These are phyloP conservation scores for Siniperca obscura DNA, from an alignment of 2,797 vertebrate genomes.

Conservation along the genomic window DNA sequence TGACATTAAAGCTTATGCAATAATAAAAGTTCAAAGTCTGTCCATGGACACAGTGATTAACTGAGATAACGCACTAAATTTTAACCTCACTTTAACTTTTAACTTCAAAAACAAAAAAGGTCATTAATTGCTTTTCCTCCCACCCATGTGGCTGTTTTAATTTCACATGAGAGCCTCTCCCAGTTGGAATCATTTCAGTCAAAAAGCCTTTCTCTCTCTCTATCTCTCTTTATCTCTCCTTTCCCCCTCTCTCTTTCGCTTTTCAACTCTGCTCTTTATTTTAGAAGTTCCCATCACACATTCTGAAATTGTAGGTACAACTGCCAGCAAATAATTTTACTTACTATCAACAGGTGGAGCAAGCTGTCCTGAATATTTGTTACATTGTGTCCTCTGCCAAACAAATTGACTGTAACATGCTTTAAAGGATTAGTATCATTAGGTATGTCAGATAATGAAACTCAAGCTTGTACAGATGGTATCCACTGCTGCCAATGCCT, in stretches of 20 bases:
- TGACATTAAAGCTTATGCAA: slow-evolving; percentile 30
- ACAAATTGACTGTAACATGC: slow-evolving; percentile 32
- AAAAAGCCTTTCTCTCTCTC: slow-evolving; percentile 13
- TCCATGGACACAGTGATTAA: slow-evolving; percentile 55
- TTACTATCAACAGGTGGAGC: slow-evolving; percentile 36
- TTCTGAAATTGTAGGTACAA: slow-evolving; percentile 6
- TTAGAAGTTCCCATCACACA: slow-evolving; percentile 16
- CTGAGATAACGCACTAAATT: slow-evolving; percentile 39
- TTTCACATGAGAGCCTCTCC: slow-evolving; percentile 57
- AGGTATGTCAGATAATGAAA: slow-evolving; percentile 54
- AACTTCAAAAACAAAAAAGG: slow-evolving; percentile 60
- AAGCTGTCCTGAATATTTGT: slow-evolving; percentile 6
- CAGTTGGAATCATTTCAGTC: slow-evolving; percentile 60
- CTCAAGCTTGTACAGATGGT: slow-evolving; percentile 40
- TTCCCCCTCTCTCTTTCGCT: background rate
- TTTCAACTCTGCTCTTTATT: background rate
- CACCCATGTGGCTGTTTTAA: slow-evolving; percentile 55
- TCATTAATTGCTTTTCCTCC: slow-evolving; percentile 65
- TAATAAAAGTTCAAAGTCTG: slow-evolving; percentile 51
- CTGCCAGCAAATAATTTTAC: background rate
- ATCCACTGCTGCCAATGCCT: slow-evolving; percentile 28
- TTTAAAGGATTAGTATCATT: slow-evolving; percentile 58
- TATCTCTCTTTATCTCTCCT: background rate
- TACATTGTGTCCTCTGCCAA: slow-evolving; percentile 12
- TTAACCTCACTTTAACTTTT: slow-evolving; percentile 54